Percentiles rank a stretch among this genome's conserved stretches.
phyloP scores from a whole-genome alignment of 2,113 vertebrate species.

The Pseudorectes ferrugineus region DNA sequence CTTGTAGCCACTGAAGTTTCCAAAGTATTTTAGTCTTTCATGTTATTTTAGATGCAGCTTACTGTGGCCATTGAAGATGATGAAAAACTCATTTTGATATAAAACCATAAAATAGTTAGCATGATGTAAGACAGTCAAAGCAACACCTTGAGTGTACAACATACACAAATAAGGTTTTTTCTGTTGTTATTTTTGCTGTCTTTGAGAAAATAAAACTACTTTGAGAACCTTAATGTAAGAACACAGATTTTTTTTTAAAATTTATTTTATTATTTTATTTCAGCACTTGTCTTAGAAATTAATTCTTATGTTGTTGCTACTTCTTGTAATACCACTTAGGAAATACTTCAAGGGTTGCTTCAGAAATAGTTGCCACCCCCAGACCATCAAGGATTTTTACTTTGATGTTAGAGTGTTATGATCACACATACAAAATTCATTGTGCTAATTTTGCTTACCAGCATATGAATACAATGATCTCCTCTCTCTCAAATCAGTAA shows the following conservation, averaged over 20 bases:
- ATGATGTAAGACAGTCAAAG: not conserved
- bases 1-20: not conserved
- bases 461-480: not conserved
- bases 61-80: not conserved
- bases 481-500: not conserved
- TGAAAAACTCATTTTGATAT: not conserved
- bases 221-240: not conserved
- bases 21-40: not conserved
- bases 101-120: not conserved
- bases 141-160: not conserved
- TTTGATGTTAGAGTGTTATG: not conserved
- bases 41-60: not conserved
- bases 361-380: not conserved
- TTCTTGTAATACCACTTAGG: not conserved
- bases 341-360: not conserved
- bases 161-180: not conserved
- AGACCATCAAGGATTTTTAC: not conserved
- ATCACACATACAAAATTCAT: not conserved
- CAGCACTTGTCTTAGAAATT: not conserved
- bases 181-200: not conserved
- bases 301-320: not conserved
- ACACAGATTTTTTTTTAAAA: rapidly evolving
- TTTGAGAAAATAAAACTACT: not conserved
- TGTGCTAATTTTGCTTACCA: not conserved
- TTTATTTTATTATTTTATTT: not conserved